A percentile compares a stretch with the other conserved stretches of the same genome.
phyloP scores from a whole-genome alignment of 2,888 invertebrate genomes.

The Pseudococcus longispinus region DNA sequence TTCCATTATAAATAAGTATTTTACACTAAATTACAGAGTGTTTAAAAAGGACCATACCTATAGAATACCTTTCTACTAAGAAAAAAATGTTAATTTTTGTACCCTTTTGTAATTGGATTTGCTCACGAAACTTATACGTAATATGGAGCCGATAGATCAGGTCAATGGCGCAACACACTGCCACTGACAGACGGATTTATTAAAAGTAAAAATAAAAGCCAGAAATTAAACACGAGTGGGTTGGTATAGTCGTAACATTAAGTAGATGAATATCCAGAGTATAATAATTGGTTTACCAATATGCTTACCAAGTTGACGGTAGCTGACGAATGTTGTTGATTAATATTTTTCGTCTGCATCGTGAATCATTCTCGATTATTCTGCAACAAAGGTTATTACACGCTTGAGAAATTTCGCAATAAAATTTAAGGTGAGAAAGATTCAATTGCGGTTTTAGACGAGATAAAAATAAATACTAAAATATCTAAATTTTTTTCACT shows the following conservation, averaged over 20 bases:
- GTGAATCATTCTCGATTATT: neutral
- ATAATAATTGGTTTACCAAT: neutral
- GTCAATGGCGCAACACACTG: neutral
- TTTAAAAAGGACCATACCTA: neutral
- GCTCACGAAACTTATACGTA: conserved; percentile 18
- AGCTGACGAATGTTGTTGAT: conserved; percentile 18
- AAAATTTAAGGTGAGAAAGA: neutral
- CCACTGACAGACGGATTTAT: neutral
- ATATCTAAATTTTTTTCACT: neutral
- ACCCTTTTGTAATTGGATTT: conserved; percentile 42
- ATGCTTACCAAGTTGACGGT: conserved; percentile 33
- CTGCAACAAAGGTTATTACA: conserved; percentile 14
- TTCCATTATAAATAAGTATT: neutral
- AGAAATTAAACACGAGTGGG: neutral
- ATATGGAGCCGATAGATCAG: neutral
- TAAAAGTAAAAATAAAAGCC: neutral
- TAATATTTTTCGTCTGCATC: conserved; percentile 50
- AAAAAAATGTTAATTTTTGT: conserved; percentile 37
- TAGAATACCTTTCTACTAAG: neutral
- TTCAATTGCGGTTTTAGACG: neutral
- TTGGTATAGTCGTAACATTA: neutral
- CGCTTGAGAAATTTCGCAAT: neutral
- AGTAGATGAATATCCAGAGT: neutral
- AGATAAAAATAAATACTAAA: neutral
- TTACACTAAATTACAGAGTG: conserved; percentile 31